Conservation (phyloP, 2,113 vertebrate species). For the Stomatorhinus ivindoensis region DNA sequence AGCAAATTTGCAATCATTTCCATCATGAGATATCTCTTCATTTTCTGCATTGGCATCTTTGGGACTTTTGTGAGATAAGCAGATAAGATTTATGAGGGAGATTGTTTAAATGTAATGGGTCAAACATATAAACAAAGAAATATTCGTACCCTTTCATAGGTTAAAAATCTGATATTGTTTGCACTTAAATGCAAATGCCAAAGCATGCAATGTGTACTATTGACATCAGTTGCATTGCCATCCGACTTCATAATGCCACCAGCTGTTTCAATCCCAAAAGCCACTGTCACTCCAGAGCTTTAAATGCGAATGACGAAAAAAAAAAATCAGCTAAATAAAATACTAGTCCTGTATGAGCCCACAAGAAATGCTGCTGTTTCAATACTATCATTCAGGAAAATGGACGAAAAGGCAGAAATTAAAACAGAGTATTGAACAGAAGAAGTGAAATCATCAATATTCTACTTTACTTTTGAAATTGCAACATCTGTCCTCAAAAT, state of each 20-base stretch:
- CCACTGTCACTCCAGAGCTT: not conserved
- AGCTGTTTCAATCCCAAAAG: not conserved
- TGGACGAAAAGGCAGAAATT: not conserved
- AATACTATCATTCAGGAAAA: constrained; percentile 1
- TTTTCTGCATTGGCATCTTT: not conserved
- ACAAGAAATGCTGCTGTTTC: not conserved
- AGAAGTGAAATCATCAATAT: not conserved
- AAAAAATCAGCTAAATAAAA: not conserved
- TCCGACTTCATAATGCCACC: not conserved
- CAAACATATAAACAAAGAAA: not conserved
- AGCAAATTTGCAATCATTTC: not conserved
- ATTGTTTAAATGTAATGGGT: not conserved
- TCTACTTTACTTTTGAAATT: not conserved
- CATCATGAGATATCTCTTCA: not conserved
- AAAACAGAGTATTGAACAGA: not conserved
- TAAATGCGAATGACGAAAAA: not conserved
- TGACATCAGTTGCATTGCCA: not conserved
- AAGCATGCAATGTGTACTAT: not conserved
- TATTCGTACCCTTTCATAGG: not conserved
- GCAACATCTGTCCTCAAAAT: not conserved
- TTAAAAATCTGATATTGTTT: not conserved
- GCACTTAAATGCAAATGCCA: not conserved
- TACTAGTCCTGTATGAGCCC: not conserved
- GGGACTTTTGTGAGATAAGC: not conserved
- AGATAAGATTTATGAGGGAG: not conserved